Evolutionary conservation across 2,113 vertebrate species (phyloP), one percentile per base, ranked within the genome.

Genomic region (Tragulus kanchil): DNA sequence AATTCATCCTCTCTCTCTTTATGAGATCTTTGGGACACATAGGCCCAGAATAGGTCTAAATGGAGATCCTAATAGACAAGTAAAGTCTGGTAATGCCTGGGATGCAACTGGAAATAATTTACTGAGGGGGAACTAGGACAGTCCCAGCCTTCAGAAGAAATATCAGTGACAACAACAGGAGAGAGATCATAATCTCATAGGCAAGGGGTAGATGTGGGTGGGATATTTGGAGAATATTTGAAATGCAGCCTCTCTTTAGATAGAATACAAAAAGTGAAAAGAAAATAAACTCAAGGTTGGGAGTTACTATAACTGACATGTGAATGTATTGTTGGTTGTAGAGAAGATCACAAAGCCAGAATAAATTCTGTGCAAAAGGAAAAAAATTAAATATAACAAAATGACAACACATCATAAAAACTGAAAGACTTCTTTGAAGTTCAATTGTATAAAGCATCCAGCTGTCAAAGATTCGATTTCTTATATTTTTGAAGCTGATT

Each of bases 381-480:
- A 93, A 73, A 73, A 81, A 87, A 59, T 73, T 61, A 73, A 59
- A 48, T 83, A 85, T 21, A 89, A 89, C 79, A 77, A 94, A 97
- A 95, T 95, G 94, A 95, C 75, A 97, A 97, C 89, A 67, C 94
- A 92, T 95, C 89, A 98, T 71, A 94, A 97, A 89, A 56, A 95
- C 42, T 84, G 96, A 94, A 98, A 97, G 97, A 82, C 89, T 93
- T 81, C 90, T 90, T 97, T 97, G 95, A 98, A 97, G 94, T 97
- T 89, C 7, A 21, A 90, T 52, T 95, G 89, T 95, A 42, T 95
- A 90, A 91, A 97, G 94, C 83, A 88, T 89, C 84, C 95, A 97
- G 92, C 96, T 95, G 93, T 97, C 96, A 97, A 88, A 95, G 85
- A 97, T 75, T 92, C 45, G 4, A 85, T 93, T 93, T 97, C 88